Conservation (phyloP, 1,140 invertebrate species). For the Ceratina japonica region DNA sequence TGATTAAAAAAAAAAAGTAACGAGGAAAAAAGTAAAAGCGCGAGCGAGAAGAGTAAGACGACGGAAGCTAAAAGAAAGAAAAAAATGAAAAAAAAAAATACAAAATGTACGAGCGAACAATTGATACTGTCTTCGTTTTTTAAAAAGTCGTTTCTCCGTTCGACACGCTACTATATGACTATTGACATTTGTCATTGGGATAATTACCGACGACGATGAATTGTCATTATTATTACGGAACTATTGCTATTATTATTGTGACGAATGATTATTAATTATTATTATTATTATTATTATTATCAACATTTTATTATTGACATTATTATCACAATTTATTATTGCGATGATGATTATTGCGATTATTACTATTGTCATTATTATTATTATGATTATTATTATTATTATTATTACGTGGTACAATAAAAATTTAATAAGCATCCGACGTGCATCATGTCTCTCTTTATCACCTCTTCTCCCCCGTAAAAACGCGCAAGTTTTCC, state of each 20-base stretch:
- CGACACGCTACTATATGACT: constrained; percentile 73
- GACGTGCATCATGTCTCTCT: constrained; percentile 52
- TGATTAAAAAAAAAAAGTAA: constrained; percentile 62
- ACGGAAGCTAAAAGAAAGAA: constrained; percentile 68
- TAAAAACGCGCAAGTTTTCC: neutral
- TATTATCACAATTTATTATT: constrained; percentile 77
- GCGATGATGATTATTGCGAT: constrained; percentile 63
- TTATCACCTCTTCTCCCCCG: constrained; percentile 1
- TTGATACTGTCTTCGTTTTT: constrained; percentile 76
- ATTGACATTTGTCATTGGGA: constrained; percentile 76
- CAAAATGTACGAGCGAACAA: constrained; percentile 75
- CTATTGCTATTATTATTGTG: constrained; percentile 69
- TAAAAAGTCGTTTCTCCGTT: constrained; percentile 71
- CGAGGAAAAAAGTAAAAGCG: constrained; percentile 56
- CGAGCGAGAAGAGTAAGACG: constrained; percentile 60
- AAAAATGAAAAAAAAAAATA: constrained; percentile 66
- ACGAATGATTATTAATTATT: constrained; percentile 64
- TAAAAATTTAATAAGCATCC: constrained; percentile 78
- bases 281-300: constrained; percentile 69
- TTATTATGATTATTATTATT: constrained; percentile 73
- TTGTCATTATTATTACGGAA: constrained; percentile 73
- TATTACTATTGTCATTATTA: no score
- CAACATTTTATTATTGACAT: constrained; percentile 75
- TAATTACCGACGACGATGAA: constrained; percentile 71
- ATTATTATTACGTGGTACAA: constrained; percentile 79